Evolutionary conservation across 2,797 vertebrate species (phyloP), one percentile per base, ranked within the genome.

Genomic region (Erpetoichthys calabaricus): DNA sequence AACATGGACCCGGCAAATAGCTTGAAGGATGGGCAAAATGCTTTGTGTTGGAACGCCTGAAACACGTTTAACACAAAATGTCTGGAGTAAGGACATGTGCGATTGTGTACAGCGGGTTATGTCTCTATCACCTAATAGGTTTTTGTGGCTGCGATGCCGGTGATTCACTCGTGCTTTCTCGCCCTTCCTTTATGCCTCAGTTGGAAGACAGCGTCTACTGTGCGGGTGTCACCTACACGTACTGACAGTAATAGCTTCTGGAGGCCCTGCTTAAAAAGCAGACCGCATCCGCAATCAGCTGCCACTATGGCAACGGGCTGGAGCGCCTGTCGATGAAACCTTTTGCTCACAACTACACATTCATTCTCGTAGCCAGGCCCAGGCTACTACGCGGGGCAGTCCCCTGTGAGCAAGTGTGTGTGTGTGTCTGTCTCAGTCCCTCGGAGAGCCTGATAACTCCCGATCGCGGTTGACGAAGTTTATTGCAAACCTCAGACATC

Each of bases 241-340:
- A 45, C 53, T 47, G n/a, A 43, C 56, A 57, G 52, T 56, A 45
- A 42, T 55, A 46, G 7, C 65, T 61, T 63, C 63, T 50, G 70
- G 64, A 78, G 75, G 76, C 76, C 72, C 77, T 84, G 69, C 73
- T 79, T 80, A 75, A 80, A 71, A 87, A 77, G 77, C 78, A 79
- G 68, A 55, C 55, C 47, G 70, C 74, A 77, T 77, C 75, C 74
- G 72, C 77, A 59, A 59, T 51, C 60, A 74, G 67, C 64, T 70
- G 81, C 56, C 74, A 63, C 86, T 81, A 86, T 90, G 85, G 86
- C 83, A 90, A 89, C 86, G 72, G 58, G 68, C 69, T 75, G 81
- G 78, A 78, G 56, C 64, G 67, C 71, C 71, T 66, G 68, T 59
- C 44, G 60, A 52, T 64, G 69, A 68, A 45, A 25, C 49, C 46